phyloP scores from a whole-genome alignment of 1,140 invertebrate genomes.

The Aphelenchoides avenae region DNA sequence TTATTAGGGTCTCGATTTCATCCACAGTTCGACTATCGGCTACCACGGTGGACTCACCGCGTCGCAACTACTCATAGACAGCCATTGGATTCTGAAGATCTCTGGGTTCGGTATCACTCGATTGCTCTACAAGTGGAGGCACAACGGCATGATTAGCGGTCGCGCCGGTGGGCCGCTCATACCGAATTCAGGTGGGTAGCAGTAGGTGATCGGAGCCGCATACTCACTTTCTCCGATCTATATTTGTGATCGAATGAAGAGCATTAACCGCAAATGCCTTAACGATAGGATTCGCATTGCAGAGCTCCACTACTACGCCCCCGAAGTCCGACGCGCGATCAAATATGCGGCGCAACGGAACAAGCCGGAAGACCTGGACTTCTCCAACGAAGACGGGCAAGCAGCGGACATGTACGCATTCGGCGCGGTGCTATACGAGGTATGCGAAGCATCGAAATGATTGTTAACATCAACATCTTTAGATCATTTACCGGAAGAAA shows the following conservation, averaged over 20 bases:
- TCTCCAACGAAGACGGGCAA: constrained; percentile 41
- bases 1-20: constrained; percentile 44
- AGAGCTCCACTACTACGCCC: constrained; percentile 50
- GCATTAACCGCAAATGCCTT: neutral
- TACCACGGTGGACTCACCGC: constrained; percentile 43
- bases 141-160: constrained; percentile 47
- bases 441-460: no score
- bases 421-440: constrained; percentile 40
- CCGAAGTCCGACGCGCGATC: constrained; percentile 37
- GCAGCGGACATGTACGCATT: constrained; percentile 44
- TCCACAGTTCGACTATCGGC: constrained; percentile 39
- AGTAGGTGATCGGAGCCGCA: no score
- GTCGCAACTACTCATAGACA: constrained; percentile 41
- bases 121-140: constrained; percentile 41
- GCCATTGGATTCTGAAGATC: constrained; percentile 48
- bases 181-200: constrained; percentile 14
- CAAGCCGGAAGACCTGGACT: constrained; percentile 47
- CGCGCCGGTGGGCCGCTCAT: no score
- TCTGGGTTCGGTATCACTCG: constrained; percentile 43
- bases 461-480: no score
- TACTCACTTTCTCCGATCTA: no score
- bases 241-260: no score
- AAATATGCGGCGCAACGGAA: constrained; percentile 28
- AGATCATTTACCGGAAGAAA: no score
- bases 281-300: constrained; percentile 1